Percentiles rank a stretch among this genome's conserved stretches.
These are phyloP conservation scores for Octodonta nipae DNA, from an alignment of 2,888 invertebrate species.

Conservation along the genomic window DNA sequence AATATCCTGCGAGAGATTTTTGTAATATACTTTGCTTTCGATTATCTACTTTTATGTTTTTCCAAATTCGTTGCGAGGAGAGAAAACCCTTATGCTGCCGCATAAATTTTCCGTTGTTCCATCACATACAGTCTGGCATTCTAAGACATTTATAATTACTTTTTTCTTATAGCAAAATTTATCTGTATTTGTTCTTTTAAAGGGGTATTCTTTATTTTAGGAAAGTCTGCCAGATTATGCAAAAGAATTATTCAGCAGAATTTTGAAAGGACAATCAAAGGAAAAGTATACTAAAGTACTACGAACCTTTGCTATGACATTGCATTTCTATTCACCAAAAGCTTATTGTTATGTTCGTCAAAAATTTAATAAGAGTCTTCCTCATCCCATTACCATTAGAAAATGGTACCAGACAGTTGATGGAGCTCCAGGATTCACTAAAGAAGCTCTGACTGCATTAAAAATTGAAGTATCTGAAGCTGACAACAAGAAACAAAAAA, in stretches of 20 bases:
- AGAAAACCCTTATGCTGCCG: too few relatives aligned
- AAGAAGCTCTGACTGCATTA: constrained; percentile 13
- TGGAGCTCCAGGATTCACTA: constrained; percentile 16
- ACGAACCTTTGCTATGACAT: constrained; percentile 10
- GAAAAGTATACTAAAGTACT: constrained; percentile 6
- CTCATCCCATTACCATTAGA: constrained; percentile 12
- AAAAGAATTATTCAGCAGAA: constrained; percentile 6
- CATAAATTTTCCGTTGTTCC: too few relatives aligned
- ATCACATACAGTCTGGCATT: too few relatives aligned
- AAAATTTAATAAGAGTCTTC: constrained; percentile 10
- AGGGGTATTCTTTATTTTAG: constrained; percentile 6
- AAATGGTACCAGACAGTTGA: constrained; percentile 14
- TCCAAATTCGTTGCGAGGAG: too few relatives aligned
- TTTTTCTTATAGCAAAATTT: too few relatives aligned
- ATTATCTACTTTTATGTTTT: too few relatives aligned
- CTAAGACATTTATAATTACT: too few relatives aligned
- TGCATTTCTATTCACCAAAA: constrained; percentile 11
- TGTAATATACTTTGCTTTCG: too few relatives aligned
- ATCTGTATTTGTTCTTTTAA: too few relatives aligned
- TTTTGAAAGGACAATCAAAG: constrained; percentile 6
- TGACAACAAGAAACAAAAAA: neutral
- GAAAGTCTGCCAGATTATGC: constrained; percentile 7
- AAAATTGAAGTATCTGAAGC: constrained; percentile 8
- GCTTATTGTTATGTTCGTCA: constrained; percentile 10
- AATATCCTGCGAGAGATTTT: too few relatives aligned